These are phyloP conservation scores for Cryptoprocta ferox DNA, from an alignment of 2,797 vertebrate genomes.

Conservation along the genomic window DNA sequence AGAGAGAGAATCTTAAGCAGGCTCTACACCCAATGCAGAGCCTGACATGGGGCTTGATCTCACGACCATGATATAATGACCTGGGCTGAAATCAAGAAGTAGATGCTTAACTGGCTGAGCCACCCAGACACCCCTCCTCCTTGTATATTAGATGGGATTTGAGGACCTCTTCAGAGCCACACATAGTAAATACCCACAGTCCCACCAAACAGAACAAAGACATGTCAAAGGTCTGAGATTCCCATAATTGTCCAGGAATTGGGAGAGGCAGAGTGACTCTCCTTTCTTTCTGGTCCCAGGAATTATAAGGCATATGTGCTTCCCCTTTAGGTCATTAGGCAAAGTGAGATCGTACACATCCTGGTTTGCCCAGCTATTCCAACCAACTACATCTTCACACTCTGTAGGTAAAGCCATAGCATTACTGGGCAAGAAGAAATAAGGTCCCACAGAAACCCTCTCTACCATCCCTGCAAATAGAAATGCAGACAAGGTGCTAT, in stretches of 20 bases:
- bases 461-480: not conserved
- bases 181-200: not conserved
- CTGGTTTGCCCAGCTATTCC: not conserved
- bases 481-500: not conserved
- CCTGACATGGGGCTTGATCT: too few relatives aligned
- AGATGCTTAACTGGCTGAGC: too few relatives aligned
- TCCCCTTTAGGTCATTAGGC: not conserved
- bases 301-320: not conserved
- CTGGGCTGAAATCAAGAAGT: too few relatives aligned
- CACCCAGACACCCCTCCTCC: not conserved
- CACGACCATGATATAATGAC: too few relatives aligned
- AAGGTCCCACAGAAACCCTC: not conserved
- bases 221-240: not conserved
- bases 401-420: not conserved
- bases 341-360: not conserved
- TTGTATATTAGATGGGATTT: not conserved
- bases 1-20: too few relatives aligned
- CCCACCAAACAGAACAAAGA: not conserved
- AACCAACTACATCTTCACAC: not conserved
- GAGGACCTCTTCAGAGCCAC: not conserved
- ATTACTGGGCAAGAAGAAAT: not conserved
- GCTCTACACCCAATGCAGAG: too few relatives aligned
- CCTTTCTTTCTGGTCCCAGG: not conserved
- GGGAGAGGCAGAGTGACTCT: not conserved
- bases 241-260: not conserved